Base-by-base conservation (phyloP, 92 coral and sea anemone genomes). In the Muricea muricata region DNA sequence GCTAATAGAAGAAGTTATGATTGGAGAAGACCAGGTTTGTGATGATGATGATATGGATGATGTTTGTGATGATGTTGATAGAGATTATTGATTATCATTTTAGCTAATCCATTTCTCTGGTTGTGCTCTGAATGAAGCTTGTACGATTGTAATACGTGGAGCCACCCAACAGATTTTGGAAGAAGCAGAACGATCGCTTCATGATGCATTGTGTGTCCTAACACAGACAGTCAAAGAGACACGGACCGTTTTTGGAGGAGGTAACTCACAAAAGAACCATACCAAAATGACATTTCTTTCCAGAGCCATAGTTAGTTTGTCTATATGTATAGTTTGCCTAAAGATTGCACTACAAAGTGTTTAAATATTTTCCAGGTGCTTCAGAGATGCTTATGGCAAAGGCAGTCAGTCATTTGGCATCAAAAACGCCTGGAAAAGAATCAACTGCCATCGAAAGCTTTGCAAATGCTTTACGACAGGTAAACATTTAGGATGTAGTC, bases 151-250 rank as follows among this genome's bases (percentile, higher is more conserved):
- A 11, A 92, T 97, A 39, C 89, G 99, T 81, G 99, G 99, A 2
- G 99, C 99, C 7, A 97, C 99, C 1, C 94, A 92, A 73, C 99
- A 97, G 74, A 97, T 97, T 69, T 91, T 97, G 33, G 99, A 97
- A 79, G 99, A 97, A 84, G 99, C 99, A 13, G 99, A 97, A 31
- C 94, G 99, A 10, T 97, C 99, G 30, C 92, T 97, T 15, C 99
- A 97, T 72, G 99, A 97, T 83, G 99, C 99, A 6, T 86, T 97
- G 68, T 97, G 99, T 78, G 99, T 97, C 57, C 76, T 97, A 55
- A 97, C 99, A 20, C 99, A 97, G 84, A 97, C 99, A 30, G 94
- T 97, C 84, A 97, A 97, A 60, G 99, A 97, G 80, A 94, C 99
- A 14, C 90, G 99, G 70, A 97, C 99, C 37, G 99, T 97, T 10